Evolutionary conservation across 2,797 vertebrate species (phyloP), one percentile per base, ranked within the genome.

Genomic region (Caiman crocodilus): DNA sequence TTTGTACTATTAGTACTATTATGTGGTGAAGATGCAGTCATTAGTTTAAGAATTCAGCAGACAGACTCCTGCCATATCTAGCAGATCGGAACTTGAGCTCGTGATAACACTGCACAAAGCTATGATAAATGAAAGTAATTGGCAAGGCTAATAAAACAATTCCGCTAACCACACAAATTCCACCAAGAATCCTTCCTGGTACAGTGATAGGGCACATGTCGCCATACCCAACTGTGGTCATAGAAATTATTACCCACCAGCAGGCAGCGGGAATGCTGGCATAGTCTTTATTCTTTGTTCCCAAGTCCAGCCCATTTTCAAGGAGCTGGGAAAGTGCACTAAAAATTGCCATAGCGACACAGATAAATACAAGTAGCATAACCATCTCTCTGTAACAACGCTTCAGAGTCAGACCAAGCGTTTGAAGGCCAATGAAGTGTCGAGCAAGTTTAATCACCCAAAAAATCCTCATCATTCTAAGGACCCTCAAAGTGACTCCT

Each of bases 161-260:
- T 50, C 99, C 99, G 84, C 99, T 99, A 96, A 99, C 99, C 85
- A 99, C 99, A 87, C 99, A 99, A 96, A 99, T 98, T 30, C 99
- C 99, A 93, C 99, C 99, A 26, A 99, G 99, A 97, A 99, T 98
- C 94, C 99, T 98, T 89, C 99, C 99, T 56, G 99, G 99, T 82
- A 99, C 85, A 28, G 99, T 99, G 98, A 99, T 98, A 55, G 99
- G 99, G 96, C 99, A 99, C 97, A 99, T 99, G 92, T 99, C 99
- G 93, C 99, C 99, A 76, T 99, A 99, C 92, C 99, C 99, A 95
- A 99, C 99, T 0, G 99, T 99, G 87, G 99, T 99, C 99, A 99
- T 99, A 75, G 99, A 99, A 98, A 99, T 99, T 97, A 99, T 99
- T 97, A 99, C 99, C 99, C 99, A 99, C 99, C 99, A 99, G 96